These are phyloP conservation scores for Dromococcyx pavoninus DNA, from an alignment of 2,797 vertebrate species.

Conservation along the genomic window DNA sequence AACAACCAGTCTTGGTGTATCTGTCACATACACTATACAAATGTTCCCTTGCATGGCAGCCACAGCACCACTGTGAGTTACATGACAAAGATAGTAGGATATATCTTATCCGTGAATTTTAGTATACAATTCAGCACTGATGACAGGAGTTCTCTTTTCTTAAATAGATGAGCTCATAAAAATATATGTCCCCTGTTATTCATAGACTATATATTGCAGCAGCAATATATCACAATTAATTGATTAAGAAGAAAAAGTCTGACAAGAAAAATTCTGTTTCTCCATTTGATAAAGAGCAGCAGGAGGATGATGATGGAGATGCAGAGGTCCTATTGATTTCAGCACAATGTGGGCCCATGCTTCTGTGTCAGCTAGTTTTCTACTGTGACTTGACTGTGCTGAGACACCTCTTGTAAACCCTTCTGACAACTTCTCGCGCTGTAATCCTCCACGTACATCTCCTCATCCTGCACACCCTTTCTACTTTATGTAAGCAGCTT, in stretches of 20 bases:
- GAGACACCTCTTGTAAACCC: neutral
- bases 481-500: neutral
- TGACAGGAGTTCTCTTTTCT: neutral
- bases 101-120: neutral
- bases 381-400: neutral
- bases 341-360: neutral
- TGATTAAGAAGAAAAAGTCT: neutral
- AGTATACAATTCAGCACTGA: neutral
- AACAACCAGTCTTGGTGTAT: neutral
- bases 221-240: neutral
- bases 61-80: neutral
- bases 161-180: conserved; percentile 6
- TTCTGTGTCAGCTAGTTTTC: neutral
- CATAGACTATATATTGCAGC: neutral
- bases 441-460: neutral
- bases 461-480: neutral
- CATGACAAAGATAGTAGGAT: neutral
- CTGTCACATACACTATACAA: neutral
- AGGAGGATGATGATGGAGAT: neutral
- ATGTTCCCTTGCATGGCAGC: neutral
- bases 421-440: neutral
- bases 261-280: neutral
- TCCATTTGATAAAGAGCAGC: neutral
- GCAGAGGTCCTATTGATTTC: neutral
- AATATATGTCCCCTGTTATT: neutral